These are phyloP conservation scores for Oncorhynchus gorbuscha DNA, from an alignment of 2,113 vertebrate genomes.

Conservation along the genomic window DNA sequence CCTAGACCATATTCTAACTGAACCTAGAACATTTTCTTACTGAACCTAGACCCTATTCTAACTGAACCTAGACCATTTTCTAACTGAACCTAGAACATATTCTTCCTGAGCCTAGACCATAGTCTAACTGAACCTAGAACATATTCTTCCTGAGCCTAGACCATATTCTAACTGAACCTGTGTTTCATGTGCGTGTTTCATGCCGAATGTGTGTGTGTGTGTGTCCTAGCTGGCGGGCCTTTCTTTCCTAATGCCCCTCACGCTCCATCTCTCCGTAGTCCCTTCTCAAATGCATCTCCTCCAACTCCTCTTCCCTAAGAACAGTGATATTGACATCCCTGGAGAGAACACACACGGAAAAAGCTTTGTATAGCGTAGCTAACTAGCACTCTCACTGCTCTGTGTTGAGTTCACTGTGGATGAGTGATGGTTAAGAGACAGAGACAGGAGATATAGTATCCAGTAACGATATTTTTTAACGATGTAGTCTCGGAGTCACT, in stretches of 20 bases:
- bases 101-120: too few relatives aligned
- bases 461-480: neutral
- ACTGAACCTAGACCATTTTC: too few relatives aligned
- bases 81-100: too few relatives aligned
- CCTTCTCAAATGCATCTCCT: conserved; percentile 37
- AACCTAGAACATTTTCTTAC: too few relatives aligned
- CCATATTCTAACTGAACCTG: too few relatives aligned
- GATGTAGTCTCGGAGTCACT: neutral
- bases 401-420: neutral
- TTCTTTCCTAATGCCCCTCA: conserved; percentile 4
- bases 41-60: too few relatives aligned
- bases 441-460: neutral
- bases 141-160: too few relatives aligned
- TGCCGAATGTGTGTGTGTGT: neutral
- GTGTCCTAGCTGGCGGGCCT: neutral
- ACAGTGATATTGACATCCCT: conserved; percentile 38
- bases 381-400: neutral
- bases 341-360: neutral
- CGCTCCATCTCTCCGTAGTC: neutral
- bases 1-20: too few relatives aligned
- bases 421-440: neutral
- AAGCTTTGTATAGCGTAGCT: neutral
- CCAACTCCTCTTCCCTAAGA: neutral
- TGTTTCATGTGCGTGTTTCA: neutral
- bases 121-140: too few relatives aligned